phyloP scores from a whole-genome alignment of 2,113 vertebrate species.

The Dolichallabes microphthalmus region DNA sequence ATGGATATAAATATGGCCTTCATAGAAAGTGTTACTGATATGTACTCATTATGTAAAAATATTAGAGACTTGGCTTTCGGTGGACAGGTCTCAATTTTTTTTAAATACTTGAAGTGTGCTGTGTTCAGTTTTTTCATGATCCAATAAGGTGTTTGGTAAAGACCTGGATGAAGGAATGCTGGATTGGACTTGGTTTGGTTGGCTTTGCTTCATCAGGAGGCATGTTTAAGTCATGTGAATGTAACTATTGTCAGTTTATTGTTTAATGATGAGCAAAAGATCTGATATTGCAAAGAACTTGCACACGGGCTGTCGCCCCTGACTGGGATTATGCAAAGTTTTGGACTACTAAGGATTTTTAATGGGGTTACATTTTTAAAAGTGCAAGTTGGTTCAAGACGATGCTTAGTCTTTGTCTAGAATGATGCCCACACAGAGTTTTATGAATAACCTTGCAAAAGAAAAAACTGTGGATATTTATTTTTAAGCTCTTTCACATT shows the following conservation, averaged over 20 bases:
- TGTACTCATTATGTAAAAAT: conserved; percentile 54
- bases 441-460: conserved; percentile 57
- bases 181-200: conserved; percentile 55
- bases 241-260: conserved; percentile 57
- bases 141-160: conserved; percentile 41
- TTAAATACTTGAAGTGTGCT: conserved; percentile 70
- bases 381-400: background rate
- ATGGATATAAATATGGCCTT: conserved; percentile 18
- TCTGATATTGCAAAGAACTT: conserved; percentile 71
- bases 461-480: conserved; percentile 70
- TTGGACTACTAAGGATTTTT: background rate
- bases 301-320: conserved; percentile 61
- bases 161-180: background rate
- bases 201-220: conserved; percentile 65
- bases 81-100: conserved; percentile 5
- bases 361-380: background rate
- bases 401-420: background rate
- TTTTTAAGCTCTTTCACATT: conserved; percentile 62
- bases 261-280: conserved; percentile 55
- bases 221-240: conserved; percentile 62
- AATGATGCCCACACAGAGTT: conserved; percentile 36
- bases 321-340: conserved; percentile 14
- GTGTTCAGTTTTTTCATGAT: conserved; percentile 53
- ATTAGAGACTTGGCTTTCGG: conserved; percentile 19
- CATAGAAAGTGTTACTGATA: conserved; percentile 18